Evolutionary conservation across 2,888 invertebrate genomes (phyloP).

Genomic region (Hyalella azteca): DNA sequence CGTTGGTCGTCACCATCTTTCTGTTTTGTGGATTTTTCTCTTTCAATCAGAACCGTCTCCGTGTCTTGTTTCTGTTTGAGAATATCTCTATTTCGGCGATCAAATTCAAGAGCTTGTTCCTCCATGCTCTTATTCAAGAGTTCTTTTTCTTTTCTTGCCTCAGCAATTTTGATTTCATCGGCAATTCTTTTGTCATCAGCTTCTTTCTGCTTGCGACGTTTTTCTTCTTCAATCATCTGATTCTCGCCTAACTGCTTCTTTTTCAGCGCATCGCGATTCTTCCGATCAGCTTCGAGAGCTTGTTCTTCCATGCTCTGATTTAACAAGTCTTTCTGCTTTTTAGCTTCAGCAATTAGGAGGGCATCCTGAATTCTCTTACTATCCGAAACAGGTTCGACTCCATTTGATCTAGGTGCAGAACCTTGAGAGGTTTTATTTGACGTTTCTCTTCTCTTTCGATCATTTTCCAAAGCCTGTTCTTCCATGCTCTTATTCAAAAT

Average conservation of each 20-base stretch:
- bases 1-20: slow-evolving; percentile 9
- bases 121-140: slow-evolving; percentile 19
- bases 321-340: not conserved
- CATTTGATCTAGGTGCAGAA: no score
- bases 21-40: not conserved
- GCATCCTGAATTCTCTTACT: not conserved
- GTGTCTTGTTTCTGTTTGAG: slow-evolving; percentile 7
- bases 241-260: not conserved
- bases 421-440: not conserved
- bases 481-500: slow-evolving; percentile 7
- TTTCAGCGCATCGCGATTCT: not conserved
- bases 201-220: not conserved
- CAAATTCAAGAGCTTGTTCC: not conserved
- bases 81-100: not conserved
- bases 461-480: not conserved
- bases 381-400: not conserved
- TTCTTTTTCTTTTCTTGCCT: slow-evolving; percentile 10
- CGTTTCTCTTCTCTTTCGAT: not conserved
- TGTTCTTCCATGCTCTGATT: slow-evolving; percentile 23
- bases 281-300: slow-evolving; percentile 1
- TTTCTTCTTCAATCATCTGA: not conserved
- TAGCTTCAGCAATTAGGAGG: not conserved
- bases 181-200: not conserved
- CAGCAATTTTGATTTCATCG: not conserved
- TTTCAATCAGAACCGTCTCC: not conserved